Conservation (phyloP, 2,888 invertebrate genomes). For the Philaethria dido region DNA sequence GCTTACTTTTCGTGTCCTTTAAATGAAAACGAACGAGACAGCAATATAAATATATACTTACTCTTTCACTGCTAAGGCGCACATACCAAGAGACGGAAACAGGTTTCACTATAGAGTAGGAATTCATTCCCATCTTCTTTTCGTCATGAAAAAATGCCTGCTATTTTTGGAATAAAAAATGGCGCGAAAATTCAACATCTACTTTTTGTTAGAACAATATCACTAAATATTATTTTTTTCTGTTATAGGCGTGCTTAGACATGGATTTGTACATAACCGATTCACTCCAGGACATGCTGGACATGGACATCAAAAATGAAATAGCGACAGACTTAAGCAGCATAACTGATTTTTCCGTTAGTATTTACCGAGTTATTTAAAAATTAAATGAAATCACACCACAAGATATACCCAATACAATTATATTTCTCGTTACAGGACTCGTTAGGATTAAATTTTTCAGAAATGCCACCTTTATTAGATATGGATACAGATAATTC, state of each 20-base stretch:
- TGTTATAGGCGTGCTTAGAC: slow-evolving; percentile 81
- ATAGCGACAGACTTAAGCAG: slow-evolving; percentile 91
- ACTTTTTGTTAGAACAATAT: neutral
- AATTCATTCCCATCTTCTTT: slow-evolving; percentile 55
- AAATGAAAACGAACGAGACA: slow-evolving; percentile 52
- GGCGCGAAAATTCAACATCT: slow-evolving; percentile 59
- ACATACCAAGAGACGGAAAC: slow-evolving; percentile 77
- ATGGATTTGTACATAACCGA: slow-evolving; percentile 87
- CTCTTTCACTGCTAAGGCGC: slow-evolving; percentile 51
- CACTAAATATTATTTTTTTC: slow-evolving; percentile 25
- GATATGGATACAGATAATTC: slow-evolving; percentile 87
- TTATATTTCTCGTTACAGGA: slow-evolving; percentile 67
- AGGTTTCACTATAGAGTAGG: slow-evolving; percentile 77
- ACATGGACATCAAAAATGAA: slow-evolving; percentile 94
- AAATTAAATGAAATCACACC: neutral
- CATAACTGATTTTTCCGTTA: slow-evolving; percentile 86
- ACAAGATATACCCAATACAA: slow-evolving; percentile 9
- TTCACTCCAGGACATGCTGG: slow-evolving; percentile 95
- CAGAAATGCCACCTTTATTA: slow-evolving; percentile 84
- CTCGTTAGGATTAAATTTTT: slow-evolving; percentile 85
- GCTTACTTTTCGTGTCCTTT: slow-evolving; percentile 39
- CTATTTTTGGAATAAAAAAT: slow-evolving; percentile 51
- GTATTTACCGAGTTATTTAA: slow-evolving; percentile 46
- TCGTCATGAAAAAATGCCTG: slow-evolving; percentile 44
- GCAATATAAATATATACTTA: slow-evolving; percentile 50